Base-by-base conservation (phyloP, 2,797 vertebrate species). In the Coilia nasus region DNA sequence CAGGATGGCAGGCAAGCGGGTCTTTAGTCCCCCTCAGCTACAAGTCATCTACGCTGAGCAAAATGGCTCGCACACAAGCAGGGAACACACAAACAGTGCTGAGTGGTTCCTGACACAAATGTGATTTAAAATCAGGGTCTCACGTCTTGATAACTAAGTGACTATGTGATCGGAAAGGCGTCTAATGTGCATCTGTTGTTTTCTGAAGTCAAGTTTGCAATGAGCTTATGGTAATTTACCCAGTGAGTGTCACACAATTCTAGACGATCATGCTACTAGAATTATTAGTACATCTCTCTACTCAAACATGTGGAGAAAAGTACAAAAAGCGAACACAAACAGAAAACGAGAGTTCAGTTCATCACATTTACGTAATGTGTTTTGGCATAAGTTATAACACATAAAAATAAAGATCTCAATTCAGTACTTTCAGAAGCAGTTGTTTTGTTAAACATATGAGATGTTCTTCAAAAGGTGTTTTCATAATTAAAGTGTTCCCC, bases 381-480 rank as follows among this genome's bases (percentile, higher is more conserved):
- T 78, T 78, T 78, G 71, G 71, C 71, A 71, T 71, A 31, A 19
- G 35, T 78, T 78, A 78, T 25, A 78, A 44, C 17, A 78, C 71
- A 44, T 7, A 5, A 75, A 75, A 75, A 75, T 75, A 59, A 59
- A 59, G 57, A 59, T 3, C 12, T 78, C 71, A 31, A 41, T 78
- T 78, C 71, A 78, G 35, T 78, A 78, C 12, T 35, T 35, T 31
- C 64, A 71, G 15, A 78, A 21, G 71, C 31, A 44, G 71, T 78
- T 23, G 15, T 75, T 75, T 31, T 15, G 14, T 17, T 75, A 3
- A 35, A 75, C 31, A 31, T 35, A 71, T 28, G 11, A 71, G 25
- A 35, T 25, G 3, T 71, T 71, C 15, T 14, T 2, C 19, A 78
- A 41, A 78, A 41, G 6, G 19, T 44, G 35, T 44, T 78, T 78